Conservation (phyloP, 2,113 vertebrate species). For the Trinectes maculatus region DNA sequence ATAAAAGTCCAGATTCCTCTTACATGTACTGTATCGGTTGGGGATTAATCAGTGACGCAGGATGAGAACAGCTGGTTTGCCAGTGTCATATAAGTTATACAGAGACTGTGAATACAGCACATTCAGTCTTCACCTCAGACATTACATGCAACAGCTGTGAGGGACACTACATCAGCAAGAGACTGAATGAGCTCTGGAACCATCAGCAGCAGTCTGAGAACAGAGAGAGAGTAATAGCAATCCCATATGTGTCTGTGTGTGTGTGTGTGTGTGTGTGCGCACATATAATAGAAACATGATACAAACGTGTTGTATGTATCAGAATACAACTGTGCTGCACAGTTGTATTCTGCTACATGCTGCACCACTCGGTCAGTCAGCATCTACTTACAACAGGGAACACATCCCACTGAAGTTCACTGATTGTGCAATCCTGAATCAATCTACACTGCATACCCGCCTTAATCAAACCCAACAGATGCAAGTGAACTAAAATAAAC, state of each 20-base stretch:
- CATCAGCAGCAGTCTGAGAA: constrained; percentile 13
- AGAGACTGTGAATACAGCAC: not conserved
- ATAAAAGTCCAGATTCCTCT: constrained; percentile 2
- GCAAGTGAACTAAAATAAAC: not conserved
- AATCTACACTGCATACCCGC: not conserved
- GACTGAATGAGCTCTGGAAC: not conserved
- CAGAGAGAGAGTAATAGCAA: no score
- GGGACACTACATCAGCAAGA: not conserved
- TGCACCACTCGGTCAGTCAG: no score
- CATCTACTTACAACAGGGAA: not conserved
- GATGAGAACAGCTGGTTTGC: not conserved
- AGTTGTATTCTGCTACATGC: no score
- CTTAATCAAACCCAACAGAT: not conserved
- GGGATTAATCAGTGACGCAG: not conserved
- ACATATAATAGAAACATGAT: no score
- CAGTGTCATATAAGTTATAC: not conserved
- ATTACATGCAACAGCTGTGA: constrained; percentile 21
- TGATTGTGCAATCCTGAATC: no score
- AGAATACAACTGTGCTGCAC: no score
- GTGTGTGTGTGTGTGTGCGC: no score
- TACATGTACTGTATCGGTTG: not conserved
- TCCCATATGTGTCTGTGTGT: no score
- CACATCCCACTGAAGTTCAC: no score
- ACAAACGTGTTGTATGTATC: no score
- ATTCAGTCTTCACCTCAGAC: not conserved